Conservation (phyloP, 2,113 vertebrate genomes). For the Ivindomyrus marchei region DNA sequence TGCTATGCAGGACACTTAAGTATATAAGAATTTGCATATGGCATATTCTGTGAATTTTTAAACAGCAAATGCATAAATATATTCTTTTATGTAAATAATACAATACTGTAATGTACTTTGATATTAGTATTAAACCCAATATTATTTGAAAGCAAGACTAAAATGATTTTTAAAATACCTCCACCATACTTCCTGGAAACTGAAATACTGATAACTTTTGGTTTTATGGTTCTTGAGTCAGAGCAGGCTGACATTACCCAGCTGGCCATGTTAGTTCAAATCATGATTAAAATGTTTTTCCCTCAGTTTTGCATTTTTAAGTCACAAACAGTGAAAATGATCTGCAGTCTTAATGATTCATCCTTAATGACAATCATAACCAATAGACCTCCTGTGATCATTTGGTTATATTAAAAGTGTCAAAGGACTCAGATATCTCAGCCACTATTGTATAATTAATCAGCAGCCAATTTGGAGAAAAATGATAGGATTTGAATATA, state of each 20-base stretch:
- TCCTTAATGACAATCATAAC: slow-evolving; percentile 15
- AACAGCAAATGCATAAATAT: background rate
- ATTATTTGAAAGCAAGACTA: background rate
- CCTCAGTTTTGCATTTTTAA: slow-evolving; percentile 2
- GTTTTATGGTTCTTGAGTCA: background rate
- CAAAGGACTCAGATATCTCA: background rate
- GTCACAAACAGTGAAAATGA: background rate
- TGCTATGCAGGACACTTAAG: background rate
- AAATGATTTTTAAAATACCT: background rate
- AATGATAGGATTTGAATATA: slow-evolving; percentile 19
- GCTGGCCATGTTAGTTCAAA: background rate
- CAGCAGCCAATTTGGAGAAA: slow-evolving; percentile 15
- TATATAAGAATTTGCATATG: background rate
- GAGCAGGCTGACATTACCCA: background rate
- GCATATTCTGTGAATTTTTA: background rate
- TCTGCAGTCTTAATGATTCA: slow-evolving; percentile 9
- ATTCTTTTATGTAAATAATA: background rate
- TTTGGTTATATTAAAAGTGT: slow-evolving; percentile 11
- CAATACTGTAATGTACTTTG: background rate
- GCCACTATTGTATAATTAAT: slow-evolving; percentile 16
- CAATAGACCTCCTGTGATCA: slow-evolving; percentile 8
- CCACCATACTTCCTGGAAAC: background rate
- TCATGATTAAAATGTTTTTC: background rate
- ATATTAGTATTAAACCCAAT: background rate
- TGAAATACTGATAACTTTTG: background rate